Evolutionary conservation across 1,140 invertebrate species (phyloP).

Genomic region (Drosophila bocqueti): DNA sequence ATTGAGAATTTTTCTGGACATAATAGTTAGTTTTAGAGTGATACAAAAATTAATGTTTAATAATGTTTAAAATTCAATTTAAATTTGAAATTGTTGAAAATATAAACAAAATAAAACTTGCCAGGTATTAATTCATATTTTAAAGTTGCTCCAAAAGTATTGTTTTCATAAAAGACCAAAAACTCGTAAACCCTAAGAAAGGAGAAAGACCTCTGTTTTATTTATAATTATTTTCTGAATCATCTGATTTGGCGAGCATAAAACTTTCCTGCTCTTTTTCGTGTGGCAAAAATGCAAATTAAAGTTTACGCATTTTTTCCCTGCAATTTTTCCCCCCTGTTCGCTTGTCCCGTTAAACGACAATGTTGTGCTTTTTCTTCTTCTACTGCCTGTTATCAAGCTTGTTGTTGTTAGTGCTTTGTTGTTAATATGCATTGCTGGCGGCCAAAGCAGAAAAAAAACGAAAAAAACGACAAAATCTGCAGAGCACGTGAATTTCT

Average conservation of each 20-base stretch:
- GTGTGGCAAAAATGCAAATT: slow-evolving; percentile 68
- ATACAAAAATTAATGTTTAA: too few species aligned
- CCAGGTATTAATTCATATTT: too few species aligned
- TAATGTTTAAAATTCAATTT: too few species aligned
- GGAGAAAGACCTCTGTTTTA: too few species aligned
- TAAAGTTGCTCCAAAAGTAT: too few species aligned
- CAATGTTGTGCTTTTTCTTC: slow-evolving; percentile 37
- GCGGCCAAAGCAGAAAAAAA: slow-evolving; percentile 32
- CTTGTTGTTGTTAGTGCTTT: slow-evolving; percentile 36
- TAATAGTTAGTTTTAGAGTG: too few species aligned
- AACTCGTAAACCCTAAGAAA: background rate
- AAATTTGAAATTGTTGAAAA: too few species aligned
- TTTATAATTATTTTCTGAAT: slow-evolving; percentile 1
- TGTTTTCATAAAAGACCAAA: rapidly evolving
- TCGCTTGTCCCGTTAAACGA: slow-evolving; percentile 62
- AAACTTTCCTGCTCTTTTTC: slow-evolving; percentile 28
- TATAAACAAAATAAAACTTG: too few species aligned
- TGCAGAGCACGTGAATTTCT: slow-evolving; percentile 78
- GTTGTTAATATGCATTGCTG: slow-evolving; percentile 64
- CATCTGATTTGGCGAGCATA: slow-evolving; percentile 9
- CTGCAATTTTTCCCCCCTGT: slow-evolving; percentile 8
- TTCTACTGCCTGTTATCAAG: slow-evolving; percentile 28
- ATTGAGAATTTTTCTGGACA: background rate
- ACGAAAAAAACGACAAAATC: slow-evolving; percentile 29
- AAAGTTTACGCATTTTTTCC: slow-evolving; percentile 63